Evolutionary conservation across 2,797 vertebrate species (phyloP), one percentile per base, ranked within the genome.

Genomic region (Botia almorhae): DNA sequence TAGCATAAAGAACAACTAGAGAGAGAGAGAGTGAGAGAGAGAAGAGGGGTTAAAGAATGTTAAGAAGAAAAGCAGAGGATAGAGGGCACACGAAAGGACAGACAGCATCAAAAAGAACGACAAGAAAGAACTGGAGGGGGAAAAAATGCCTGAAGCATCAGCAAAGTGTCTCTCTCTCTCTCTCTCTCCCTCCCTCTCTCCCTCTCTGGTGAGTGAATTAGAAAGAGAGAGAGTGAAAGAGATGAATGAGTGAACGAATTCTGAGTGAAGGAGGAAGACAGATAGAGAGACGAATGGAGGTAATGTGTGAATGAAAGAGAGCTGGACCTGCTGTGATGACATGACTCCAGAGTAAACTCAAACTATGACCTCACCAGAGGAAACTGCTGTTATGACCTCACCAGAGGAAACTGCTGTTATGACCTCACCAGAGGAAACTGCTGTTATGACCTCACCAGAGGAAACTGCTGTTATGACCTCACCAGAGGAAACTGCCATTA

Each of bases 71-170:
- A 79, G 65, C 51, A 50, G 23, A 73, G 21, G 50, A 80, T 65
- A 73, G n/a, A 80, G 78, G 69, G 69, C 69, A 65, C 64, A 65
- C 46, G 69, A 80, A 73, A 80, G 69, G 78, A 80, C 60, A 46
- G 69, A 65, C 50, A 72, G 60, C 58, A 43, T 26, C 65, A 67
- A 72, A 55, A 64, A 53, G 46, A 33, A 65, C 14, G 60, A 46
- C 3, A 19, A 39, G 63, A 78, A 69, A 36, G 17, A 74, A 63
- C 33, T n/a, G 29, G 29, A 68, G 64, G 36, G 33, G 67, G 26
- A 55, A 43, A 56, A 36, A 26, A 36, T 36, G 50, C 39, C 55
- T 78, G 65, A 78, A 69, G 65, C 65, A 78, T 76, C 65, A 78
- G 76, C 76, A 60, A 78, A 68, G 55, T 58, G 50, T 78, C 65